These are phyloP conservation scores for Parazoanthus atlanticus DNA, from an alignment of 92 coral and sea anemone genomes.

Conservation along the genomic window DNA sequence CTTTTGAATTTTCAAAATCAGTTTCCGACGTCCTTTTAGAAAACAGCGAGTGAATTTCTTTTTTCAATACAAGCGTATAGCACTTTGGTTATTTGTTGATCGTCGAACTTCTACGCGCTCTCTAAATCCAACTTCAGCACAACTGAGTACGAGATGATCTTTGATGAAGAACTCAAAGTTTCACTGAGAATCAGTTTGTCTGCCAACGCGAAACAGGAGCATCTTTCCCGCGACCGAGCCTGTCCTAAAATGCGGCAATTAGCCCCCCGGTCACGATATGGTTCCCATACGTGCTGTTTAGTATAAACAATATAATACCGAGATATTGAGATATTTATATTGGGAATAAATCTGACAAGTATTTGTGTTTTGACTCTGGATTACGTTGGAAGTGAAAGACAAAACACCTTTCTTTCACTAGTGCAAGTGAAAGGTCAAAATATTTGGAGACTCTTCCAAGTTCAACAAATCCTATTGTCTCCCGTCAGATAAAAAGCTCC, in stretches of 20 bases:
- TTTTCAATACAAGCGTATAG: no score
- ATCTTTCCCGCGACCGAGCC: not conserved
- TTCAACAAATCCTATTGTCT: not conserved
- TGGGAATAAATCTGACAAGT: not conserved
- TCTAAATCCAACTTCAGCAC: no score
- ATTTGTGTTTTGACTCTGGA: not conserved
- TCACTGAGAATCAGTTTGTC: not conserved
- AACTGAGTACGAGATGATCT: not conserved
- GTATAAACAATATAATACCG: not conserved
- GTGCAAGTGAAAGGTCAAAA: not conserved
- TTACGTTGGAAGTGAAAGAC: not conserved
- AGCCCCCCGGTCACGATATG: conserved; percentile 17
- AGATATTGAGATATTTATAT: conserved; percentile 3
- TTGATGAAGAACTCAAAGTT: no score
- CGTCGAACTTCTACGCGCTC: no score
- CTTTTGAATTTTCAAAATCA: no score
- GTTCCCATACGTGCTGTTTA: not conserved
- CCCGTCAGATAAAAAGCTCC: not conserved
- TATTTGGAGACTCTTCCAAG: not conserved
- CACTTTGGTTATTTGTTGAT: no score
- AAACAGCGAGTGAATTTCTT: no score
- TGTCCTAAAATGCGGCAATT: not conserved
- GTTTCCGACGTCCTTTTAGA: no score
- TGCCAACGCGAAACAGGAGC: not conserved
- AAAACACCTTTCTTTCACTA: not conserved